Base-by-base conservation (phyloP, 2,888 invertebrate genomes). In the Drosophila percnosoma region DNA sequence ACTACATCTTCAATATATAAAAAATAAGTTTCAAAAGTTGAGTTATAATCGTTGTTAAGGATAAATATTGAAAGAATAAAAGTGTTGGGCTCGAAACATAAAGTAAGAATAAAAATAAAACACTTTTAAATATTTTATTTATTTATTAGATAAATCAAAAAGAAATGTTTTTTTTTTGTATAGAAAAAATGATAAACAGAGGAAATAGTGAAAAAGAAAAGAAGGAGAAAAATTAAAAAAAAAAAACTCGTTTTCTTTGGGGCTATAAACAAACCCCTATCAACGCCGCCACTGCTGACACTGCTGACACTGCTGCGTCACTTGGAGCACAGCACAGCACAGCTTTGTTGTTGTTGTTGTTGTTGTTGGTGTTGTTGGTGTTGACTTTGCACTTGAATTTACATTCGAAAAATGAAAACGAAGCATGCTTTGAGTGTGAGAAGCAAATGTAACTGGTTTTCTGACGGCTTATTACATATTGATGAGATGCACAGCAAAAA, bases 381-480 rank as follows among this genome's bases (percentile, higher is more conserved):
- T 24, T 66, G 61, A 66, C 58, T 78, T 80, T 83, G 75, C 73
- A 82, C 80, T 84, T 83, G 73, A 82, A 75, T 72, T 63, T 70
- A 66, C 59, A 38, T 59, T 73, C 60, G 68, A 18, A 67, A 69
- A 65, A 57, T 67, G 65, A 77, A 60, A 76, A 73, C 67, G 54
- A 66, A 80, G 63, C 69, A 64, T 45, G 52, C 48, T 11, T 65
- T 58, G 27, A 10, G 48, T 40, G 58, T 53, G 58, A 49, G 62
- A 65, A 59, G 42, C 53, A 51, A 65, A 51, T n/a, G n/a, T 45
- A 67, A 80, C 72, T 53, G 63, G 65, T 73, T 71, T 70, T 54
- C 2, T 5, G 33, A 13, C 4, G 36, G 4, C 11, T 7, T 11
- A 38, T 15, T 21, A 42, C 33, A 27, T n/a, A 45, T 40, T 53